phyloP scores from a whole-genome alignment of 2,888 invertebrate species.

The Globia sparganii region DNA sequence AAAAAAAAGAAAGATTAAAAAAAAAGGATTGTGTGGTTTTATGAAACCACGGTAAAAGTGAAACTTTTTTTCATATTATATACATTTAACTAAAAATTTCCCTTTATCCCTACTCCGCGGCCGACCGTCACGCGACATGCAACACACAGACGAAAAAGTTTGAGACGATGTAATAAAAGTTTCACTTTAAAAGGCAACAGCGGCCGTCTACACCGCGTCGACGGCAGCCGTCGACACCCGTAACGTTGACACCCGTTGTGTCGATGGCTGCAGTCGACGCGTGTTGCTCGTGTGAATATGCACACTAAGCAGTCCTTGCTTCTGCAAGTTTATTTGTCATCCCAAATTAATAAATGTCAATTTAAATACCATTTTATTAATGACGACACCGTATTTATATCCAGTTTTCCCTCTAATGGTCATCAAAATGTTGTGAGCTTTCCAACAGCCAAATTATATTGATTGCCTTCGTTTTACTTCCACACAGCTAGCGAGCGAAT shows the following conservation, averaged over 20 bases:
- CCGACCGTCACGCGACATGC: no score
- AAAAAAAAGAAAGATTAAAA: no score
- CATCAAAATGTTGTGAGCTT: background rate
- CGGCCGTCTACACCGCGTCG: background rate
- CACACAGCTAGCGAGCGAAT: background rate
- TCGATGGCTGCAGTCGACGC: background rate
- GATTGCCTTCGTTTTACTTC: background rate
- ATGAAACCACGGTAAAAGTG: no score
- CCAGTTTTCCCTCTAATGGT: background rate
- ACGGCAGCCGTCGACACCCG: background rate
- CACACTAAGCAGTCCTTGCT: background rate
- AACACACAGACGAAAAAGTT: no score
- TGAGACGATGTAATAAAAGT: no score
- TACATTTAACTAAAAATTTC: no score
- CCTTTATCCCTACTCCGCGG: no score
- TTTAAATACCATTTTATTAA: background rate
- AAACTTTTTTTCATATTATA: no score
- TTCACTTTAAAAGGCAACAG: no score
- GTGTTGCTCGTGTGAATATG: background rate
- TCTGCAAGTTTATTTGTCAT: background rate
- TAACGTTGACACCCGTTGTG: no score
- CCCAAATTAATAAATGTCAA: background rate
- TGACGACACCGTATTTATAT: background rate
- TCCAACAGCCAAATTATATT: conserved; percentile 4
- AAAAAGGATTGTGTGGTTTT: no score